Conservation (phyloP, 92 coral and sea anemone species). For the Bergia puertoricense region DNA sequence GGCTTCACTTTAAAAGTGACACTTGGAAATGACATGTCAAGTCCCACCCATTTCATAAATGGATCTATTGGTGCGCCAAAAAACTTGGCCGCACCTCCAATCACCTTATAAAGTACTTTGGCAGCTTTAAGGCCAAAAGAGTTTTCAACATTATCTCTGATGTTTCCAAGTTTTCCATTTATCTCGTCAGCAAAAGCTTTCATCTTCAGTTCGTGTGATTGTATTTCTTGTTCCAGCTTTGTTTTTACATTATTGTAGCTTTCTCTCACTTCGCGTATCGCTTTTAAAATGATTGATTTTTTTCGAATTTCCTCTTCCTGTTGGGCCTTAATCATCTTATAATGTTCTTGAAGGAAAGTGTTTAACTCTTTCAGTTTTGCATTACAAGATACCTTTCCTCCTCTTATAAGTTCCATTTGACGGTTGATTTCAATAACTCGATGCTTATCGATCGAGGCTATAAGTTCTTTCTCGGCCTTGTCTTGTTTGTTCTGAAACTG, state of each 20-base stretch:
- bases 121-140: constrained; percentile 80
- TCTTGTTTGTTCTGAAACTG: constrained; percentile 53
- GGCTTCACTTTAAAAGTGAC: constrained; percentile 55
- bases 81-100: constrained; percentile 44
- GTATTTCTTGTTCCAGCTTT: constrained; percentile 51
- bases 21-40: constrained; percentile 64
- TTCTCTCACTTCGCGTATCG: constrained; percentile 44
- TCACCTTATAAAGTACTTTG: constrained; percentile 47
- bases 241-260: constrained; percentile 53
- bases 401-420: constrained; percentile 54
- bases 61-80: constrained; percentile 66
- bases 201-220: constrained; percentile 50
- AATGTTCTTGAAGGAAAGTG: constrained; percentile 54
- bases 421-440: constrained; percentile 65
- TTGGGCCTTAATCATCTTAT: constrained; percentile 54
- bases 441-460: constrained; percentile 63
- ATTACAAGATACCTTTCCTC: constrained; percentile 67
- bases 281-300: constrained; percentile 65
- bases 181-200: constrained; percentile 56
- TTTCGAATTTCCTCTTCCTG: constrained; percentile 65
- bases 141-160: constrained; percentile 46
- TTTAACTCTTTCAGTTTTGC: constrained; percentile 58
- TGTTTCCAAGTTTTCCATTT: constrained; percentile 57
- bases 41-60: constrained; percentile 76
- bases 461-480: constrained; percentile 50